A percentile compares a stretch with the other conserved stretches of the same genome.
phyloP scores from a whole-genome alignment of 1,140 invertebrate species.

The Bombus difficillimus region DNA sequence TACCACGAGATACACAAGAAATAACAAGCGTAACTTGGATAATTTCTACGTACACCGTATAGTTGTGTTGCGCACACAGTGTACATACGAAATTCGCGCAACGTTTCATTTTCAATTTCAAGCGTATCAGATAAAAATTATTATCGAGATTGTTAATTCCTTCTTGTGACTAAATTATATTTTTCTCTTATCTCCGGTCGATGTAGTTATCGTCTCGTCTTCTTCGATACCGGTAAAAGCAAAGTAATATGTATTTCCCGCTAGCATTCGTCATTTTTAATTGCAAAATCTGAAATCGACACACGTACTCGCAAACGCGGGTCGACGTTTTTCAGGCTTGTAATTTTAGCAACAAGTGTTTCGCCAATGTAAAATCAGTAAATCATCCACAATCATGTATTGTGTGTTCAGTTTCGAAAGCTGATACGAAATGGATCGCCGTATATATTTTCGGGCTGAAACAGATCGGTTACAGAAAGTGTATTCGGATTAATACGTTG shows the following conservation, averaged over 20 bases:
- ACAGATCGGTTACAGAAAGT: neutral
- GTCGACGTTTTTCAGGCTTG: neutral
- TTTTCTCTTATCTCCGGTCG: neutral
- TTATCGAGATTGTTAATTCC: neutral
- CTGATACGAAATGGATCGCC: neutral
- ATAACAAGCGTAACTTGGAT: neutral
- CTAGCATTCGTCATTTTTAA: neutral
- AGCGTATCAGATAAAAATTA: neutral
- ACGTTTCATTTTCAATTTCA: neutral
- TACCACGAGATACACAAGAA: neutral
- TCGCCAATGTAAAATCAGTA: neutral
- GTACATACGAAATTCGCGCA: neutral
- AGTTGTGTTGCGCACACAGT: too few relatives aligned
- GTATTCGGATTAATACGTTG: neutral
- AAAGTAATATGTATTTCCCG: neutral
- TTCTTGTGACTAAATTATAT: neutral
- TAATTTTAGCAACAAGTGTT: constrained; percentile 17
- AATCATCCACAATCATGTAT: neutral
- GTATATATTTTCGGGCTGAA: neutral
- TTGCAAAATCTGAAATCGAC: neutral
- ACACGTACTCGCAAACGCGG: neutral
- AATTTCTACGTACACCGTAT: neutral
- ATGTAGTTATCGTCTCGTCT: neutral
- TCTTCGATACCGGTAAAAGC: neutral
- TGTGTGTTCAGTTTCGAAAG: neutral